A percentile compares a stretch with the other conserved stretches of the same genome.
These are phyloP conservation scores for Rhodeus uyekii DNA, from an alignment of 2,797 vertebrate genomes.

Conservation along the genomic window DNA sequence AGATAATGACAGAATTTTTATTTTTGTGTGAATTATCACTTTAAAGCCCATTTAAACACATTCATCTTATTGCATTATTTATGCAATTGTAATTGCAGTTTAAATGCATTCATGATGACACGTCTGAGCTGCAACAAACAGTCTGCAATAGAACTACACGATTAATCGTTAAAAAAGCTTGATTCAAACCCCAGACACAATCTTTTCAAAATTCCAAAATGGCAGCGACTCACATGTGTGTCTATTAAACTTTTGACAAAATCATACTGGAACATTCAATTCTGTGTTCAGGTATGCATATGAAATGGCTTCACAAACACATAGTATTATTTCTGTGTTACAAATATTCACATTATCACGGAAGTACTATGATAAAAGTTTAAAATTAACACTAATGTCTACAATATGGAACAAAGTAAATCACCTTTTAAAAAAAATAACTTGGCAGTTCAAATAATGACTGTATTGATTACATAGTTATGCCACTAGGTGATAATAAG, in stretches of 20 bases:
- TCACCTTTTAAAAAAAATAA: too few species aligned
- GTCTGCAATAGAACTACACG: background rate
- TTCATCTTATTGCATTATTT: background rate
- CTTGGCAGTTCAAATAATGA: too few species aligned
- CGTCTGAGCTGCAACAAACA: background rate
- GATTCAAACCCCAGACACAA: background rate
- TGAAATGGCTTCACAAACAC: too few species aligned
- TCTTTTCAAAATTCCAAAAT: background rate
- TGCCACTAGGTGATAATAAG: too few species aligned
- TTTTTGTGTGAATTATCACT: background rate
- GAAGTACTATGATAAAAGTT: background rate
- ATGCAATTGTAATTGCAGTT: background rate
- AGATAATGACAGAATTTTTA: background rate
- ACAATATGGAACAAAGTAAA: too few species aligned
- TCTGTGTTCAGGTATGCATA: too few species aligned
- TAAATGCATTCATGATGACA: background rate
- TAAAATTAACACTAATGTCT: background rate
- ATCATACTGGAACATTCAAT: background rate
- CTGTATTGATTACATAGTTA: too few species aligned
- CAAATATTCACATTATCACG: background rate
- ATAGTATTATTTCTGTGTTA: background rate
- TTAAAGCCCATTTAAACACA: background rate
- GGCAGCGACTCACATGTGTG: background rate
- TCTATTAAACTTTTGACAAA: background rate
- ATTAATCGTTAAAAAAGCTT: background rate